Evolutionary conservation across 2,888 invertebrate species (phyloP), one percentile per base, ranked within the genome.

Genomic region (Tinea semifulvella): DNA sequence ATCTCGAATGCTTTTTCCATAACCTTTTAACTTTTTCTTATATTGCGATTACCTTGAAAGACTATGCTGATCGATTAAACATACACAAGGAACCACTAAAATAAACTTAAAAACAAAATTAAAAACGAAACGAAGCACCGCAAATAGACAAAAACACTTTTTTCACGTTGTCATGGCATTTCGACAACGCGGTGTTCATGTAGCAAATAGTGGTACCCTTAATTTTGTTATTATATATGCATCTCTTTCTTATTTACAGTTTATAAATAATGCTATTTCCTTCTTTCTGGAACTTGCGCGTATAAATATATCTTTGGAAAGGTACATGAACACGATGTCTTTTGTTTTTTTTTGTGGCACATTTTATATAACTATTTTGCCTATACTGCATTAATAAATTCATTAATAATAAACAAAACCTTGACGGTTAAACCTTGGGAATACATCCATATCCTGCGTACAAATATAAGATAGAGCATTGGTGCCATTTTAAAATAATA

Each of bases 1-100:
- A 92, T 64, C 49, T 85, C 66, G 52, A 88, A 65, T 49, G 88
- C 84, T 65, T 85, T 82, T 52, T 87, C 82, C 83, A 86, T 83
- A 60, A 40, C 22, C 10, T 14, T 7, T 14, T 11, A 31, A 13
- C 14, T 2, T 31, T 7, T 13, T 13, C 11, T 14, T 31, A 14
- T 31, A n/a, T 6, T 31, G 14, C 13, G 6, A 14, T 31, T 40
- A 40, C 40, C 40, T 40, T 40, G 10, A 14, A n/a, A 7, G 7
- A 31, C 7, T 3, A 2, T 31, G 3, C n/a, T 11, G 3, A n/a
- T 31, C 31, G 31, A n/a, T 31, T 13, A 31, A 11, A 31, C 31
- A n/a, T n/a, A 13, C 7, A 2, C 13, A 31, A n/a, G 7, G 3
- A 31, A 31, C 13, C 3, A 31, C 31, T 31, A 14, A 31, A 31